phyloP scores from a whole-genome alignment of 1,140 invertebrate species.

The Mizuhopecten yessoensis region DNA sequence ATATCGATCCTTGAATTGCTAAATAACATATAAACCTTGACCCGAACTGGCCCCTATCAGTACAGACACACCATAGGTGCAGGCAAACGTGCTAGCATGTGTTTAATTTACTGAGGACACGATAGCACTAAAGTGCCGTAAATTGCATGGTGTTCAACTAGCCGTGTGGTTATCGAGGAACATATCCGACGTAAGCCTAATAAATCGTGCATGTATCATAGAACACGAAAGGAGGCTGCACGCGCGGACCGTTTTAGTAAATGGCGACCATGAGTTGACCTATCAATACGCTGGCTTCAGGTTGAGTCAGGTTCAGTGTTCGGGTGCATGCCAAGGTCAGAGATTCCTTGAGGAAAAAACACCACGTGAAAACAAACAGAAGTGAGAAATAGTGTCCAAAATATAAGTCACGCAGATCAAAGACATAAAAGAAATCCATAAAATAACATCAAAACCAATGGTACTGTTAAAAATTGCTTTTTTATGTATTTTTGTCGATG shows the following conservation, averaged over 20 bases:
- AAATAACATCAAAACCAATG: no score
- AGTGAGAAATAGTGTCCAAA: no score
- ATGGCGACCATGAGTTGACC: neutral
- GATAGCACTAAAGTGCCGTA: neutral
- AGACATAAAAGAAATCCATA: no score
- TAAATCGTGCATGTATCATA: constrained; percentile 25
- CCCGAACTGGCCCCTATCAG: neutral
- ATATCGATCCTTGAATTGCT: neutral
- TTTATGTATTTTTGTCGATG: no score
- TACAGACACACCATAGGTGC: neutral
- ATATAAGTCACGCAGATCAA: no score
- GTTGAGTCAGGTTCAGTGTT: neutral
- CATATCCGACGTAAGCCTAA: neutral
- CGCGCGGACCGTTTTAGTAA: neutral
- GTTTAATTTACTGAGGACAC: constrained; percentile 22
- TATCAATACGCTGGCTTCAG: neutral
- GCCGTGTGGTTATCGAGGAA: constrained; percentile 20
- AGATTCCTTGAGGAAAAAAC: neutral
- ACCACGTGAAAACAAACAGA: no score
- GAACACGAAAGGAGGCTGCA: neutral
- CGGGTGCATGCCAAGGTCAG: neutral
- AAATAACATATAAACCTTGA: neutral
- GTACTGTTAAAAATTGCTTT: no score
- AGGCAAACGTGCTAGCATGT: neutral
- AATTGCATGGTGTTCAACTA: neutral